A percentile compares a stretch with the other conserved stretches of the same genome.
These are phyloP conservation scores for Paracanthobrama guichenoti DNA, from an alignment of 2,113 vertebrate species.

Conservation along the genomic window DNA sequence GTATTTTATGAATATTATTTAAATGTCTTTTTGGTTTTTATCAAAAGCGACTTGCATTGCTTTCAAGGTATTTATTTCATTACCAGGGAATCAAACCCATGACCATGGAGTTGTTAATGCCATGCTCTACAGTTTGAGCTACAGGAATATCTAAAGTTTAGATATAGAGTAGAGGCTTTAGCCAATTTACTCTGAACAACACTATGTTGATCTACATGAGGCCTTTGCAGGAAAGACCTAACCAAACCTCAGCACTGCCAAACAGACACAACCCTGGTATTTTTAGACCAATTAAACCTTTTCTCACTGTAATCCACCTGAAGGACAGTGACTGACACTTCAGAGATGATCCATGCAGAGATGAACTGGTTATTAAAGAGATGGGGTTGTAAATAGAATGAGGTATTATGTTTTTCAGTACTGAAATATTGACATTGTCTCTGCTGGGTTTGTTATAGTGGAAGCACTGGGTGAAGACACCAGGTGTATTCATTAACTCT, in stretches of 20 bases:
- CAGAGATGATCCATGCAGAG: not conserved
- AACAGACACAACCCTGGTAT: slow-evolving; percentile 18
- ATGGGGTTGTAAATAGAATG: slow-evolving; percentile 21
- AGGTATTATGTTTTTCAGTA: slow-evolving; percentile 15
- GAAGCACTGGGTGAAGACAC: slow-evolving; percentile 22
- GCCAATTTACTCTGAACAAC: slow-evolving; percentile 16
- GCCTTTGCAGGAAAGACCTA: not conserved
- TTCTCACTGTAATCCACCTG: slow-evolving; percentile 36
- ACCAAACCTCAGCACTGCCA: not conserved
- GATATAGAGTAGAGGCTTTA: not conserved
- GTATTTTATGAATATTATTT: not conserved
- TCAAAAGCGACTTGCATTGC: not conserved
- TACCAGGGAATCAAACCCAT: not conserved
- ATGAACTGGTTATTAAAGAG: slow-evolving; percentile 20
- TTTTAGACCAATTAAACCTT: slow-evolving; percentile 56
- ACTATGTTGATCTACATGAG: not conserved
- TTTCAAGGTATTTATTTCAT: not conserved
- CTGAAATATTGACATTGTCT: slow-evolving; percentile 44
- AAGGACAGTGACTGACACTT: slow-evolving; percentile 39
- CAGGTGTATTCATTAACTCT: slow-evolving; percentile 18
- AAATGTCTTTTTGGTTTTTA: not conserved
- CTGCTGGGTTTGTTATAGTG: slow-evolving; percentile 45
- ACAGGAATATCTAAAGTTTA: not conserved
- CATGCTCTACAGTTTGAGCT: not conserved
- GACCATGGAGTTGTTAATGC: not conserved